phyloP scores from a whole-genome alignment of 2,797 vertebrate genomes.

The Acrocephalus scirpaceus region DNA sequence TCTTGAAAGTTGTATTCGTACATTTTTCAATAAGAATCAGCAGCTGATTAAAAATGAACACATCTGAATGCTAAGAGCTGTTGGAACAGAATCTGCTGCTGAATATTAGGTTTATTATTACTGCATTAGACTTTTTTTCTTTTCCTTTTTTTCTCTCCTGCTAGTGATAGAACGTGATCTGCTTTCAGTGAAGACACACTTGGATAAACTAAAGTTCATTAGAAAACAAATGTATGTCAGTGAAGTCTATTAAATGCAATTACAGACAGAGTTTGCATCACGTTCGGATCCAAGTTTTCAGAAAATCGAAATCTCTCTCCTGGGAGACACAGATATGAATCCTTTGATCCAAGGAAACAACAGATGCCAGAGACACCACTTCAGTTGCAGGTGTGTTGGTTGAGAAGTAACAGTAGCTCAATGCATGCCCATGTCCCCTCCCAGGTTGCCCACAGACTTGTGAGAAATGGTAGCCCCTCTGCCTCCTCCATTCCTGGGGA shows the following conservation, averaged over 20 bases:
- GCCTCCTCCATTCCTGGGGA: not conserved
- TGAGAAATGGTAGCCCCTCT: not conserved
- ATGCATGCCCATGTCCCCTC: not conserved
- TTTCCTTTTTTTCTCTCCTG: rapidly evolving
- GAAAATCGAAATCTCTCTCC: not conserved
- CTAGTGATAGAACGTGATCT: not conserved
- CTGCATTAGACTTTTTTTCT: not conserved
- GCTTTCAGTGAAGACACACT: not conserved
- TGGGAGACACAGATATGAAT: not conserved
- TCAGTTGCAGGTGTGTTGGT: not conserved
- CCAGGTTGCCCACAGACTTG: rapidly evolving
- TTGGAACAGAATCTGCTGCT: conserved; percentile 46
- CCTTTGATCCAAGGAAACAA: not conserved
- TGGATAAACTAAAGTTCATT: not conserved
- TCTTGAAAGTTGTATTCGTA: conserved; percentile 42
- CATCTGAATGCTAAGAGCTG: conserved; percentile 18
- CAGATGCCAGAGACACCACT: not conserved
- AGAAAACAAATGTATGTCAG: not conserved
- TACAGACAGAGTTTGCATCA: not conserved
- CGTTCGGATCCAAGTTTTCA: not conserved
- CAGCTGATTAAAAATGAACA: conserved; percentile 47
- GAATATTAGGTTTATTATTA: conserved; percentile 40
- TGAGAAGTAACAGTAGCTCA: not conserved
- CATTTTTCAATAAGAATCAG: conserved; percentile 58
- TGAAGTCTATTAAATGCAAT: not conserved